These are phyloP conservation scores for Cirrhinus mrigala DNA, from an alignment of 2,797 vertebrate species.

Conservation along the genomic window DNA sequence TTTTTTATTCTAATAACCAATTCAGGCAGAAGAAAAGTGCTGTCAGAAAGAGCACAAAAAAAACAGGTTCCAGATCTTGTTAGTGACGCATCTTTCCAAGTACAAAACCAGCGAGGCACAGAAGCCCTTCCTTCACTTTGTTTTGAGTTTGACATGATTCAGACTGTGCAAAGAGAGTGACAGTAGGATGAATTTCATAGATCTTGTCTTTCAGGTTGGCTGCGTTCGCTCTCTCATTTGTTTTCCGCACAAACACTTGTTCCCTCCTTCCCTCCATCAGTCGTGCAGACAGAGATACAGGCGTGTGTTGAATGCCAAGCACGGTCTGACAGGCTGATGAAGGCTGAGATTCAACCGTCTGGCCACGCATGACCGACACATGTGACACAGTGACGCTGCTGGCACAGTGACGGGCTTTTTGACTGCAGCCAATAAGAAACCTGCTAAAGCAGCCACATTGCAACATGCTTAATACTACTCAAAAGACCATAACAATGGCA, in stretches of 20 bases:
- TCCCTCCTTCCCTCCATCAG: constrained; percentile 37
- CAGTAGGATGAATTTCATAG: constrained; percentile 43
- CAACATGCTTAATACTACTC: neutral
- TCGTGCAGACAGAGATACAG: constrained; percentile 29
- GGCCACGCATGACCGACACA: neutral
- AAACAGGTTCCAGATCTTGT: constrained; percentile 42
- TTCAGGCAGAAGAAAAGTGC: constrained; percentile 18
- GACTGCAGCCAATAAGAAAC: neutral
- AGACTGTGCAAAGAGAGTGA: constrained; percentile 14
- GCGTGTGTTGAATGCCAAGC: constrained; percentile 29
- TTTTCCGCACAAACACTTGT: constrained; percentile 48
- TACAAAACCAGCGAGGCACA: constrained; percentile 45
- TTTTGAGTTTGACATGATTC: constrained; percentile 46
- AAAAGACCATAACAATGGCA: neutral
- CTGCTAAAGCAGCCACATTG: neutral
- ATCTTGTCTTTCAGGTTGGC: constrained; percentile 52
- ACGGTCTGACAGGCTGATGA: neutral
- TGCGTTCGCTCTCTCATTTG: constrained; percentile 46
- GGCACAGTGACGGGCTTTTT: too few species aligned
- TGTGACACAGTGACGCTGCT: constrained; percentile 2
- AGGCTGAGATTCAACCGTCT: constrained; percentile 5
- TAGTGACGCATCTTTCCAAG: constrained; percentile 47
- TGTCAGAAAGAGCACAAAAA: constrained; percentile 20
- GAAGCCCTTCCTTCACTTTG: constrained; percentile 23
- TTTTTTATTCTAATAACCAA: constrained; percentile 50